Evolutionary conservation across 2,113 vertebrate species (phyloP).

Genomic region (Aptenodytes forsteri): DNA sequence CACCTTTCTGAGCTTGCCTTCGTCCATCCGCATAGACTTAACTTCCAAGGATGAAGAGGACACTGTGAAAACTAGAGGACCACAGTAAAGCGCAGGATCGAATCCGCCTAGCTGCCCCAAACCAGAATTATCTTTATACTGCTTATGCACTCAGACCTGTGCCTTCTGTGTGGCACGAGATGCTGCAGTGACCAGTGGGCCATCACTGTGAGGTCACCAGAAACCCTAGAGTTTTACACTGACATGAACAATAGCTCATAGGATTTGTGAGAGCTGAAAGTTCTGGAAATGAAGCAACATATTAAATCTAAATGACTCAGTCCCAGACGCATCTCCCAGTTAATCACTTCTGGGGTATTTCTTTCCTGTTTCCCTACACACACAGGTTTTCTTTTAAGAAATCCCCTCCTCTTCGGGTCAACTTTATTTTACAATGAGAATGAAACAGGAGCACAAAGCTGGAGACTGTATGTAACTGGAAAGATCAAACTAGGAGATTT

Average conservation of each 20-base stretch:
- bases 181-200: background rate
- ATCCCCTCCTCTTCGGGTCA: background rate
- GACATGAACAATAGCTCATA: background rate
- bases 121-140: background rate
- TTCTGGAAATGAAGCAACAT: background rate
- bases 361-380: background rate
- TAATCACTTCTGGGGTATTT: background rate
- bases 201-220: background rate
- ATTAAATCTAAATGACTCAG: background rate
- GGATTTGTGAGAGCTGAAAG: background rate
- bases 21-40: background rate
- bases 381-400: background rate
- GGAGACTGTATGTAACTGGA: background rate
- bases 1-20: background rate
- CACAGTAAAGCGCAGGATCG: background rate
- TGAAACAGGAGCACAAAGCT: background rate
- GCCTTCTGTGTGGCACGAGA: background rate
- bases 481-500: background rate
- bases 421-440: background rate
- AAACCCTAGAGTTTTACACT: background rate
- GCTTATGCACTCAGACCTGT: background rate
- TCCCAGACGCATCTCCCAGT: background rate
- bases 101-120: background rate
- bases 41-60: background rate
- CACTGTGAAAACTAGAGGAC: background rate